These are phyloP conservation scores for Tokudaia muenninki DNA, from an alignment of 2,797 vertebrate species.

Conservation along the genomic window DNA sequence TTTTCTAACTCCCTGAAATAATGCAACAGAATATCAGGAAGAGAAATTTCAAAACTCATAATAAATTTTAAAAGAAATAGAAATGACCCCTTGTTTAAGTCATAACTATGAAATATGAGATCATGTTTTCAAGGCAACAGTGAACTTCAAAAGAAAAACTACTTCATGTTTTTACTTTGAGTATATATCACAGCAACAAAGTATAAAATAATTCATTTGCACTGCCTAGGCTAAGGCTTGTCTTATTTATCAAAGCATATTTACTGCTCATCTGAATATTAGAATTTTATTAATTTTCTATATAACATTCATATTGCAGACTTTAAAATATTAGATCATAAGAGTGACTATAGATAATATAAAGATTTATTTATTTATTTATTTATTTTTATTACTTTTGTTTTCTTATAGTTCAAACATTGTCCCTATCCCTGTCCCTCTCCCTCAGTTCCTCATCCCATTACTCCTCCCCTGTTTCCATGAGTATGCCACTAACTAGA, in stretches of 20 bases:
- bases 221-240: not conserved
- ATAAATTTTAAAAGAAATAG: conserved; percentile 76
- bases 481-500: not conserved
- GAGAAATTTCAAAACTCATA: conserved; percentile 61
- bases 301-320: not conserved
- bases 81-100: conserved; percentile 75
- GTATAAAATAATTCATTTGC: conserved; percentile 10
- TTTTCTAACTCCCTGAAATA: conserved; percentile 40
- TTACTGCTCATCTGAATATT: not conserved
- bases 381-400: not conserved
- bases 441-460: not conserved
- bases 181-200: conserved; percentile 34
- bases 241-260: not conserved
- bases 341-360: not conserved
- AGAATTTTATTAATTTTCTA: conserved; percentile 22
- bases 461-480: not conserved
- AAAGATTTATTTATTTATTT: not conserved
- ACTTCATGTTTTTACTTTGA: conserved; percentile 51
- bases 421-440: rapidly evolving
- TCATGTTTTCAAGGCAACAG: conserved; percentile 50
- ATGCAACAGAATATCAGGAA: conserved; percentile 52
- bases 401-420: not conserved
- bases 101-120: conserved; percentile 63
- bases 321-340: not conserved
- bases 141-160: conserved; percentile 20